A percentile compares a stretch with the other conserved stretches of the same genome.
phyloP scores from a whole-genome alignment of 2,113 vertebrate species.

The Heloderma charlesbogerti region DNA sequence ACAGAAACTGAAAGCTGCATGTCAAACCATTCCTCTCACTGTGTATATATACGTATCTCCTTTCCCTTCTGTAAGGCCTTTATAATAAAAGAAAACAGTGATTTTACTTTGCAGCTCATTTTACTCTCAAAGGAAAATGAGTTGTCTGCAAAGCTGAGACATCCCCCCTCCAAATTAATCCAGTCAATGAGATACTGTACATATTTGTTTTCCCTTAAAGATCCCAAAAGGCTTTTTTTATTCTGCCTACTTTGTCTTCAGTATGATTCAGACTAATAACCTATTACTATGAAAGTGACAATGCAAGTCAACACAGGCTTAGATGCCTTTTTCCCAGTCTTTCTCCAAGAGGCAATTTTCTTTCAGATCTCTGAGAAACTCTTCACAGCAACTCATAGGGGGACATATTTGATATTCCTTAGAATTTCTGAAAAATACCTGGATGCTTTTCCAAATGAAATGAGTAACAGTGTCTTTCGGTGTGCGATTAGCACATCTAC shows the following conservation, averaged over 20 bases:
- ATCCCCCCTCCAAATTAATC: background rate
- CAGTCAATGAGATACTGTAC: background rate
- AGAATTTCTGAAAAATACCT: background rate
- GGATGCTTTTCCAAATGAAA: background rate
- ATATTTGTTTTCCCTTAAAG: constrained; percentile 18
- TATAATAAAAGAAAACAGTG: constrained; percentile 19
- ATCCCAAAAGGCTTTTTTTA: background rate
- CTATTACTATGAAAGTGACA: constrained; percentile 26
- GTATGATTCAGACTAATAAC: constrained; percentile 19
- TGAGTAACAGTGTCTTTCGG: too few species aligned
- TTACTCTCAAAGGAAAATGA: constrained; percentile 6
- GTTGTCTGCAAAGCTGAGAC: background rate
- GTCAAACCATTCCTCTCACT: background rate
- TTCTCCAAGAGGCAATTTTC: background rate
- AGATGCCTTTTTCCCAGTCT: background rate
- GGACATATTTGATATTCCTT: background rate
- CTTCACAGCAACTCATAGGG: background rate
- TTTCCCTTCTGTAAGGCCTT: constrained; percentile 1
- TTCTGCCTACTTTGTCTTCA: background rate
- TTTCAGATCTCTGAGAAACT: background rate
- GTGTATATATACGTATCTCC: rapidly evolving
- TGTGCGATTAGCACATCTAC: background rate
- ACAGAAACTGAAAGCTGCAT: rapidly evolving
- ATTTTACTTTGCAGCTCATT: constrained; percentile 10
- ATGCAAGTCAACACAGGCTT: constrained; percentile 15